Percentiles rank a stretch among this genome's conserved stretches.
These are phyloP conservation scores for Otocyon megalotis DNA, from an alignment of 2,113 vertebrate species.

Conservation along the genomic window DNA sequence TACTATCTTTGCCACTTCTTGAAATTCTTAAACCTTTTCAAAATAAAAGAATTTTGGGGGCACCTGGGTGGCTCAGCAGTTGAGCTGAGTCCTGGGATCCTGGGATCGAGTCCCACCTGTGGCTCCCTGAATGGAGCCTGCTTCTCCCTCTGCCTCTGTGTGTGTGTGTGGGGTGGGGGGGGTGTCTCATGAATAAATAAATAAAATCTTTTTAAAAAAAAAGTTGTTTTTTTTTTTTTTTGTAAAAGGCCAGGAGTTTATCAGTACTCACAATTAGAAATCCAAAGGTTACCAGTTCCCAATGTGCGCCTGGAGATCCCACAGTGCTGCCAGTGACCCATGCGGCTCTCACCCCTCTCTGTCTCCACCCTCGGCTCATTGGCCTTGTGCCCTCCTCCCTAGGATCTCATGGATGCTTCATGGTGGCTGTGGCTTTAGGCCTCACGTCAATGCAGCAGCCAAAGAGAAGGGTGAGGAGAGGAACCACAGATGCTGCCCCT, in stretches of 20 bases:
- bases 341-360: no score
- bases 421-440: rapidly evolving
- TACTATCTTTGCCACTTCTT: neutral
- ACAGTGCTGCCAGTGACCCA: rapidly evolving
- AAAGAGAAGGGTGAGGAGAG: neutral
- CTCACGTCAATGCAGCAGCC: rapidly evolving
- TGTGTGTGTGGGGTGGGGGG: no score
- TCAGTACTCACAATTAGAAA: neutral
- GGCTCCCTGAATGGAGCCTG: no score
- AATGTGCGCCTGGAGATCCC: rapidly evolving
- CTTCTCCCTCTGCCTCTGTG: no score
- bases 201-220: neutral
- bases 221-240: neutral
- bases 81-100: no score
- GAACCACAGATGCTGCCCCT: neutral
- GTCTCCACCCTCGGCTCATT: no score
- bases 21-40: neutral
- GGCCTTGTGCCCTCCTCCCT: neutral
- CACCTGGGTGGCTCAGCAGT: no score
- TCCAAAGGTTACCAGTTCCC: neutral
- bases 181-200: no score
- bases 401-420: no score
- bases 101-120: no score
- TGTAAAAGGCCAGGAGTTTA: neutral
- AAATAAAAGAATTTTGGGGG: neutral